Conservation (phyloP, 1,140 invertebrate species). For the Trichoplusia ni region DNA sequence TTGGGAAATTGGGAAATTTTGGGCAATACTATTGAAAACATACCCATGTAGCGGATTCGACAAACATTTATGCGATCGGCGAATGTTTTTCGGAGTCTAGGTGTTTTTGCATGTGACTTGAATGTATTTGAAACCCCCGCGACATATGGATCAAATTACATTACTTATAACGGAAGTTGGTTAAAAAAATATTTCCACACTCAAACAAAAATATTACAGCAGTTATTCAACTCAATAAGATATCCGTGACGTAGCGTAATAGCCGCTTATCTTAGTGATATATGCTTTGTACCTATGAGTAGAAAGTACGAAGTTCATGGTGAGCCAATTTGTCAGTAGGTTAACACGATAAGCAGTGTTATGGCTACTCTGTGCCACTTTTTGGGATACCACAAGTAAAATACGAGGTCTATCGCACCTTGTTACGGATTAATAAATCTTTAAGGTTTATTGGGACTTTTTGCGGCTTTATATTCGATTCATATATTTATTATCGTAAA, state of each 20-base stretch:
- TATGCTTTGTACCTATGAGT: constrained; percentile 27
- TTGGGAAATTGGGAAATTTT: too few relatives aligned
- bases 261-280: constrained; percentile 41
- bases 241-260: constrained; percentile 35
- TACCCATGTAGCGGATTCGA: too few relatives aligned
- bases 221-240: constrained; percentile 45
- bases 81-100: too few relatives aligned
- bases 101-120: too few relatives aligned
- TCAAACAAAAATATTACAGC: constrained; percentile 38
- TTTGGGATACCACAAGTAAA: constrained; percentile 11
- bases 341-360: constrained; percentile 15
- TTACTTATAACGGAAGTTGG: too few relatives aligned
- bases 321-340: constrained; percentile 29
- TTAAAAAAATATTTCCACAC: constrained; percentile 1
- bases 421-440: neutral
- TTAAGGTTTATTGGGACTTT: too few relatives aligned
- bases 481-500: too few relatives aligned
- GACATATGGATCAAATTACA: too few relatives aligned
- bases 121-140: too few relatives aligned
- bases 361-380: constrained; percentile 15
- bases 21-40: too few relatives aligned
- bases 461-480: too few relatives aligned
- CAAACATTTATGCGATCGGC: too few relatives aligned
- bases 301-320: constrained; percentile 17
- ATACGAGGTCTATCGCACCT: neutral